A percentile compares a stretch with the other conserved stretches of the same genome.
These are phyloP conservation scores for Alcedo quadribrachys DNA, from an alignment of 2,797 vertebrate species.

Conservation along the genomic window DNA sequence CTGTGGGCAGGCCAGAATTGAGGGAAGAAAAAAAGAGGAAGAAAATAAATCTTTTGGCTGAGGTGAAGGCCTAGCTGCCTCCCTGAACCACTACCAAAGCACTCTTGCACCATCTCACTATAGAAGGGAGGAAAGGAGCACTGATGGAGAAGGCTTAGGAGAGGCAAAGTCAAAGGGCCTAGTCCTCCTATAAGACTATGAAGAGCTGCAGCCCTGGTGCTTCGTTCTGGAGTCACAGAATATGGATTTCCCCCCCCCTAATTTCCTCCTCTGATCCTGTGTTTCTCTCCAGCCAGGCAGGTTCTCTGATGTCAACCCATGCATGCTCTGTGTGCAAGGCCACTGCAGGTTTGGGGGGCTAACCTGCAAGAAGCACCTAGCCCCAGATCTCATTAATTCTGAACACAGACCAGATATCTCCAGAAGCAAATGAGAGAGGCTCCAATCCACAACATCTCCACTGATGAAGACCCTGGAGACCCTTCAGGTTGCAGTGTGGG, in stretches of 20 bases:
- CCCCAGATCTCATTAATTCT: not conserved
- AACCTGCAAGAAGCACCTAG: not conserved
- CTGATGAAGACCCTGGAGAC: not conserved
- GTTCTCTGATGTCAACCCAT: not conserved
- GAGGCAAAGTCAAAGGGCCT: not conserved
- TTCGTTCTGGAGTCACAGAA: not conserved
- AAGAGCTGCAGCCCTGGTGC: not conserved
- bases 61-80: not conserved
- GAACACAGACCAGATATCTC: not conserved
- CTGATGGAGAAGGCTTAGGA: not conserved
- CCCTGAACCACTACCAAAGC: accelerated
- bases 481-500: not conserved
- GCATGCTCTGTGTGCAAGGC: not conserved
- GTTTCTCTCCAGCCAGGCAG: not conserved
- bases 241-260: not conserved
- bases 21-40: not conserved
- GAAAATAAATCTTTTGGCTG: not conserved
- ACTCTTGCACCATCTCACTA: not conserved
- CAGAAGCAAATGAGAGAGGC: not conserved
- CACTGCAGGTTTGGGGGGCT: not conserved
- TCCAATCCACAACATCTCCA: not conserved
- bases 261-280: not conserved
- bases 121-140: not conserved
- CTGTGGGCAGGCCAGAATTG: conserved; percentile 4
- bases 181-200: not conserved